Percentiles rank a stretch among this genome's conserved stretches.
Conservation (phyloP, 1,140 invertebrate species). For the Ceratitis capitata region DNA sequence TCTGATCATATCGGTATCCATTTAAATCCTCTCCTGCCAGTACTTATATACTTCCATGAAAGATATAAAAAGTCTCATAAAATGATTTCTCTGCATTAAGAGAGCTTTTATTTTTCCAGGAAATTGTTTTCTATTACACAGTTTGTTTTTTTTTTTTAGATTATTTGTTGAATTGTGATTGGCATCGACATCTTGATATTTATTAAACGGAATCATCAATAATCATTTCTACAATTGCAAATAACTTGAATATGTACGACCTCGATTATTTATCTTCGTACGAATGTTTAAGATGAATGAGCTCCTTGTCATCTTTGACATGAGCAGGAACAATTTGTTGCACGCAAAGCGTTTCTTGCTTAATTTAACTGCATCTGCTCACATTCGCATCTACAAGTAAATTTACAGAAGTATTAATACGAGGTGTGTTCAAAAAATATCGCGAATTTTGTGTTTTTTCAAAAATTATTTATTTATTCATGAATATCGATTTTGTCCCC, state of each 20-base stretch:
- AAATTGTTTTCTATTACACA: too few relatives aligned
- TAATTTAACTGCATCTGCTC: not conserved
- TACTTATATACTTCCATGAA: too few relatives aligned
- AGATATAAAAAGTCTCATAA: too few relatives aligned
- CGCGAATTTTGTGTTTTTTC: too few relatives aligned
- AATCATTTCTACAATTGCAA: not conserved
- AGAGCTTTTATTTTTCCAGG: too few relatives aligned
- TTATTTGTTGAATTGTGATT: not conserved
- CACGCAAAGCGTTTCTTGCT: not conserved
- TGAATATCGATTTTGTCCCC: too few relatives aligned
- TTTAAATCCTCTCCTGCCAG: too few relatives aligned
- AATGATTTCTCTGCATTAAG: too few relatives aligned
- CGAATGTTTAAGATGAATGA: not conserved
- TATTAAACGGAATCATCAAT: slow-evolving; percentile 20
- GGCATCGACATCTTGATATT: not conserved
- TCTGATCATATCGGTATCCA: too few relatives aligned
- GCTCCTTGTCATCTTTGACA: slow-evolving; percentile 7
- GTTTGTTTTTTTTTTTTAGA: not conserved
- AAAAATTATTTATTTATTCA: too few relatives aligned
- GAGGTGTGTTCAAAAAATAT: too few relatives aligned
- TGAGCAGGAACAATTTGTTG: slow-evolving; percentile 13
- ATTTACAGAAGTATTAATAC: too few relatives aligned
- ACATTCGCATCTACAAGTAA: not conserved
- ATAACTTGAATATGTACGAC: not conserved
- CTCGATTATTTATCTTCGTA: not conserved